phyloP scores from a whole-genome alignment of 2,113 vertebrate species.

The Benitochromis conjunctus region DNA sequence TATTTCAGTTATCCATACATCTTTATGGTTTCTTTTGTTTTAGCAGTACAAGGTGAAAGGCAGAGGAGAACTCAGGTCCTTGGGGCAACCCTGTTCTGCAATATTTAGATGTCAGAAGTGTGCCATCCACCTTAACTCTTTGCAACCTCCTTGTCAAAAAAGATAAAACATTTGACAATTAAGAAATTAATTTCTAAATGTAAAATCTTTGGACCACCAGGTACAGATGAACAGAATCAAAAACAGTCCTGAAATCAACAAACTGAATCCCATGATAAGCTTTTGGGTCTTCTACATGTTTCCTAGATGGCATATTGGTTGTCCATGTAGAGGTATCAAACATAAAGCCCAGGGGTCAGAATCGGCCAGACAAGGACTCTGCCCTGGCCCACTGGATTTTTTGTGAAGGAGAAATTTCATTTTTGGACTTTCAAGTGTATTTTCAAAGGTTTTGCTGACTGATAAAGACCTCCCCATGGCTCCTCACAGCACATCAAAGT shows the following conservation, averaged over 20 bases:
- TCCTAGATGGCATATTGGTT: not conserved
- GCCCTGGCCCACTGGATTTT: not conserved
- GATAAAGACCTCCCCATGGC: not conserved
- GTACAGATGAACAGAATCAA: not conserved
- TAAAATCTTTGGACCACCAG: not conserved
- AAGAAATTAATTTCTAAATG: not conserved
- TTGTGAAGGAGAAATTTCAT: not conserved
- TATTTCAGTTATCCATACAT: not conserved
- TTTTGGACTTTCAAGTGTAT: not conserved
- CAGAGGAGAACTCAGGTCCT: not conserved
- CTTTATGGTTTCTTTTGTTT: not conserved
- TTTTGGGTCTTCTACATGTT: not conserved
- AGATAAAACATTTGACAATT: not conserved
- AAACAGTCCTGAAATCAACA: not conserved
- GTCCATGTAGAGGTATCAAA: not conserved
- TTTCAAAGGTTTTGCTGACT: not conserved
- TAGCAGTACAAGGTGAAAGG: not conserved
- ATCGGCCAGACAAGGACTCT: not conserved
- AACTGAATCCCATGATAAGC: not conserved
- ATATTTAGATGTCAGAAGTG: rapidly evolving
- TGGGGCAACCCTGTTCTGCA: not conserved
- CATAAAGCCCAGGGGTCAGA: not conserved
- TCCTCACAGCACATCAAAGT: no score
- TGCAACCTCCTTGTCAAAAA: not conserved
- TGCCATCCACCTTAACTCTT: not conserved